Percentiles rank a stretch among this genome's conserved stretches.
Conservation (phyloP, 1,140 invertebrate genomes). For the Harlomillsia oculata region DNA sequence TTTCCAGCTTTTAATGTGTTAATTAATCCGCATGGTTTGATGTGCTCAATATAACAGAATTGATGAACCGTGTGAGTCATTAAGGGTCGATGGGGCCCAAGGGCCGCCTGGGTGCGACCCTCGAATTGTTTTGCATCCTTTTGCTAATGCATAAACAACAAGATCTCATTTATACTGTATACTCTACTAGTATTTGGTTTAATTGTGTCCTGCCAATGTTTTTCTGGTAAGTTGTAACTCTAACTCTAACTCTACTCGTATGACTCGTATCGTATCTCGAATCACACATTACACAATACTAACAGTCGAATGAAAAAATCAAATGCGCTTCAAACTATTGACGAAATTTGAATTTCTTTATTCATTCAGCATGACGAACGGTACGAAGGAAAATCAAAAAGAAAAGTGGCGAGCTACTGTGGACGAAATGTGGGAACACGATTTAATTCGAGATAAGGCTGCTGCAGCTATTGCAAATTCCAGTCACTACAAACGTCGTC, state of each 20-base stretch:
- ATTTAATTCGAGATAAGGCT: background rate
- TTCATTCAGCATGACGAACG: too few species aligned
- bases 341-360: too few species aligned
- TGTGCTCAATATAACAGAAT: slow-evolving; percentile 11
- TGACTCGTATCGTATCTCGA: too few species aligned
- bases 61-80: slow-evolving; percentile 21
- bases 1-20: background rate
- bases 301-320: too few species aligned
- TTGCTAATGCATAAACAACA: slow-evolving; percentile 15
- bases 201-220: too few species aligned
- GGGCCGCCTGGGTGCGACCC: slow-evolving; percentile 15
- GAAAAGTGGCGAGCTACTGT: too few species aligned
- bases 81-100: background rate
- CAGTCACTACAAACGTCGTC: slow-evolving; percentile 20
- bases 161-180: background rate
- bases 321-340: too few species aligned
- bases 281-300: too few species aligned
- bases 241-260: too few species aligned
- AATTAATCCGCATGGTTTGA: background rate
- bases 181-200: background rate
- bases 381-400: too few species aligned
- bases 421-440: too few species aligned
- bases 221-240: too few species aligned
- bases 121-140: slow-evolving; percentile 22
- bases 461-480: background rate